Conservation (phyloP, 2,113 vertebrate genomes). For the Numida meleagris region DNA sequence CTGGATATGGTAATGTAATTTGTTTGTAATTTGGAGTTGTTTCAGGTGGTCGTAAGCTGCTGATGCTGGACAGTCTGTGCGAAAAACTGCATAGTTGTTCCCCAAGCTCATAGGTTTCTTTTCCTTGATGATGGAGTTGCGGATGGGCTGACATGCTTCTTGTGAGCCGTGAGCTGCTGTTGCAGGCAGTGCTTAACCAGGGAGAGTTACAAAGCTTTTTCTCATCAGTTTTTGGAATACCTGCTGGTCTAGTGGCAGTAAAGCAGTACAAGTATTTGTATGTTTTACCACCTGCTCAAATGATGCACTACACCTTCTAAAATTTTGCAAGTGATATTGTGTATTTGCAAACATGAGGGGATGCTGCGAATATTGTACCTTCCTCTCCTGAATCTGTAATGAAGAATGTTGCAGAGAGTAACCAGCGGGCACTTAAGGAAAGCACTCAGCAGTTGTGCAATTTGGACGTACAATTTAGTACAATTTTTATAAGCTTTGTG, state of each 20-base stretch:
- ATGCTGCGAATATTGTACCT: background rate
- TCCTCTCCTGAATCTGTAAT: background rate
- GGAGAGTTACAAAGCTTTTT: background rate
- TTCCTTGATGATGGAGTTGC: background rate
- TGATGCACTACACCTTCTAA: background rate
- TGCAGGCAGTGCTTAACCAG: background rate
- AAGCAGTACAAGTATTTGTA: background rate
- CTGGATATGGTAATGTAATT: accelerated
- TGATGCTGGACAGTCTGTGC: background rate
- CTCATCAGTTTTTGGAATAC: background rate
- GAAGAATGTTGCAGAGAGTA: background rate
- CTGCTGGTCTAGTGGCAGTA: background rate
- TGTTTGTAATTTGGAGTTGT: too few species aligned
- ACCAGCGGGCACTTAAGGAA: background rate
- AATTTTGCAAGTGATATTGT: background rate
- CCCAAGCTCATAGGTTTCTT: background rate
- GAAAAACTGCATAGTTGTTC: background rate
- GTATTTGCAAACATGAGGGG: background rate
- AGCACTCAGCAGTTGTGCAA: background rate
- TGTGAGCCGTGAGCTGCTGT: background rate
- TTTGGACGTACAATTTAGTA: background rate
- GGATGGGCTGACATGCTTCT: background rate
- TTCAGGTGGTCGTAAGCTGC: background rate
- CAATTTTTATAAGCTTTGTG: background rate
- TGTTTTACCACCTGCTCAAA: background rate